These are phyloP conservation scores for Hylaeus anthracinus DNA, from an alignment of 1,140 invertebrate genomes.

Conservation along the genomic window DNA sequence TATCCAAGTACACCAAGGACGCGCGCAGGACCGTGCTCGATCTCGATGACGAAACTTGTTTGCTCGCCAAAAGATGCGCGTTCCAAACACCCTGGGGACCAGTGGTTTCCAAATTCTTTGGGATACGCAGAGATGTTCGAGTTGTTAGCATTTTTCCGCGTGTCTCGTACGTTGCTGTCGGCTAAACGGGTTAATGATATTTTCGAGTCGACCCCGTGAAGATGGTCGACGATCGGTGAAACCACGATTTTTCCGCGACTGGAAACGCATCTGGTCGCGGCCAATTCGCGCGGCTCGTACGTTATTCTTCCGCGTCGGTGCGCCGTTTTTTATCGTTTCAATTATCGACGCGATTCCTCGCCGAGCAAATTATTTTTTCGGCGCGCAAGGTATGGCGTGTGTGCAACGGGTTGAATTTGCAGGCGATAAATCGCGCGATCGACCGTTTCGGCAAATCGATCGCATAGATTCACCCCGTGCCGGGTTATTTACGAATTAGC, in stretches of 20 bases:
- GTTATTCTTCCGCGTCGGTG: neutral
- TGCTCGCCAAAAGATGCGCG: neutral
- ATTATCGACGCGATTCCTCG: neutral
- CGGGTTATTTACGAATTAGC: conserved; percentile 26
- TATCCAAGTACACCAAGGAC: conserved; percentile 26
- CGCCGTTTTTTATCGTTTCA: conserved; percentile 21
- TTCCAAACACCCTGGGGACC: conserved; percentile 7
- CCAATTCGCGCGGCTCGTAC: neutral
- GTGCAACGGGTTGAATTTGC: neutral
- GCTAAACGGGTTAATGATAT: too few relatives aligned
- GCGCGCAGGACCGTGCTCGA: neutral
- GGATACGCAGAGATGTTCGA: too few relatives aligned
- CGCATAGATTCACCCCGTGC: neutral
- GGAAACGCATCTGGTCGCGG: neutral
- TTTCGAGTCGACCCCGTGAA: too few relatives aligned
- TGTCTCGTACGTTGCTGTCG: too few relatives aligned
- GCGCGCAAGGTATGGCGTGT: neutral
- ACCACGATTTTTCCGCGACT: too few relatives aligned
- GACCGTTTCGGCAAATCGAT: neutral
- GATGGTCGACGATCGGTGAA: too few relatives aligned
- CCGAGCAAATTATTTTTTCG: neutral
- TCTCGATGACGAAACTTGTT: neutral
- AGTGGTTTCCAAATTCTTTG: too few relatives aligned
- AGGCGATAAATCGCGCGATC: conserved; percentile 6
- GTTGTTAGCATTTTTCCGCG: too few relatives aligned